Conservation (phyloP, 2,113 vertebrate genomes). For the Chloropsis cyanopogon region DNA sequence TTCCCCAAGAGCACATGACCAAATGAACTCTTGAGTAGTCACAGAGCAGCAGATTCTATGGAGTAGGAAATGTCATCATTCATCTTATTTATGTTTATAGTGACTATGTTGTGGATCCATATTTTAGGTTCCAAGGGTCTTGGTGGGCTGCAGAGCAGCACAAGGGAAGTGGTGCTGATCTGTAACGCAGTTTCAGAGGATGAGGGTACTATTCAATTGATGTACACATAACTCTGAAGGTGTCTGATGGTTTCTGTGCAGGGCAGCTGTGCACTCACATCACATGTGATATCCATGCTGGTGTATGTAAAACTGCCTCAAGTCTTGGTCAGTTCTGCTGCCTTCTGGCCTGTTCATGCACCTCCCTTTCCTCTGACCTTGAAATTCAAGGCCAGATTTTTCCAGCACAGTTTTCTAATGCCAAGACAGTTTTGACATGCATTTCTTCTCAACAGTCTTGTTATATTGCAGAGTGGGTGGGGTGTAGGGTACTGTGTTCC, state of each 20-base stretch:
- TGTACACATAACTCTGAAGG: neutral
- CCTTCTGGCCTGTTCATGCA: neutral
- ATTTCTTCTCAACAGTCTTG: neutral
- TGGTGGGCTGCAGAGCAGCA: neutral
- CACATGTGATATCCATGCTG: accelerated
- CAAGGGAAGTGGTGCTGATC: neutral
- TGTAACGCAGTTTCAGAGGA: neutral
- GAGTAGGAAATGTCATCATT: neutral
- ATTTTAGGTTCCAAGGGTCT: neutral
- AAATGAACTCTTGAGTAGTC: neutral
- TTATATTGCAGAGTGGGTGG: neutral
- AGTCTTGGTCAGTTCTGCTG: neutral
- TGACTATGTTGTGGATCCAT: neutral
- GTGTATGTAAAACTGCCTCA: neutral
- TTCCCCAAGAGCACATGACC: neutral
- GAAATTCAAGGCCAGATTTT: neutral
- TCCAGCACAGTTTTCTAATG: neutral
- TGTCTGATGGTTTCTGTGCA: neutral
- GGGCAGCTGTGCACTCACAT: neutral
- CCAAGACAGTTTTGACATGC: neutral
- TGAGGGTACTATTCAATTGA: neutral
- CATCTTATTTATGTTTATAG: neutral
- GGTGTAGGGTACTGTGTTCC: neutral
- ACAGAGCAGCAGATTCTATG: neutral
- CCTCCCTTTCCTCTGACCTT: neutral